These are phyloP conservation scores for Creontiades dilutus DNA, from an alignment of 2,888 invertebrate genomes.

Conservation along the genomic window DNA sequence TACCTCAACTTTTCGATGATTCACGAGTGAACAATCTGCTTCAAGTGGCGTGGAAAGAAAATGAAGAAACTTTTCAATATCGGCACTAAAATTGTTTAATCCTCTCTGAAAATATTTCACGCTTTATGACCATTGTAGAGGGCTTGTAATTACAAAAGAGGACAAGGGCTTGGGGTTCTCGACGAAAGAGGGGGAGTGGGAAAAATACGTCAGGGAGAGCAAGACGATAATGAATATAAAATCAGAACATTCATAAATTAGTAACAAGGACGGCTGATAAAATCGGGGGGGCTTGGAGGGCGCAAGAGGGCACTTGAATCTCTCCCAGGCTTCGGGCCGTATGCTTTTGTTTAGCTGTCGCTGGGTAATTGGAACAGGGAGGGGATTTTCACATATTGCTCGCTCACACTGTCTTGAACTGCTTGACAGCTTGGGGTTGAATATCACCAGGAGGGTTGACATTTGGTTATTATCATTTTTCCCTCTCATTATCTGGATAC, in stretches of 20 bases:
- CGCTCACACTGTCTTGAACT: slow-evolving; percentile 23
- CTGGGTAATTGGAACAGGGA: slow-evolving; percentile 51
- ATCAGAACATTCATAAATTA: slow-evolving; percentile 68
- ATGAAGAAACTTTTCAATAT: slow-evolving; percentile 46
- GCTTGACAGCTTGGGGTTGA: neutral
- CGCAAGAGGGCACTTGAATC: slow-evolving; percentile 36
- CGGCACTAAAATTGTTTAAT: slow-evolving; percentile 43
- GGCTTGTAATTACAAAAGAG: slow-evolving; percentile 65
- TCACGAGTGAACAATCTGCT: neutral
- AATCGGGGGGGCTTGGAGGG: slow-evolving; percentile 8
- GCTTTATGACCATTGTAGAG: slow-evolving; percentile 63
- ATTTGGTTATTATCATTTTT: neutral
- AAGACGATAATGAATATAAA: slow-evolving; percentile 62
- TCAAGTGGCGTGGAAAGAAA: neutral
- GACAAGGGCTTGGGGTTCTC: slow-evolving; percentile 11
- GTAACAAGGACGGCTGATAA: slow-evolving; percentile 64
- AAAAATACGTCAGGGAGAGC: slow-evolving; percentile 38
- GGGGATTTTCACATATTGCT: slow-evolving; percentile 50
- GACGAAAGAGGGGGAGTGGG: slow-evolving; percentile 10
- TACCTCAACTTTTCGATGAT: neutral
- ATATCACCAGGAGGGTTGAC: neutral
- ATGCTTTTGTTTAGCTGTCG: slow-evolving; percentile 46
- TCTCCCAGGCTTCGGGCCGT: slow-evolving; percentile 18
- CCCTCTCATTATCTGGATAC: too few species aligned
- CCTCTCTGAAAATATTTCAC: slow-evolving; percentile 61